Conservation (phyloP, 1,140 invertebrate species). For the Acarapis woodi region DNA sequence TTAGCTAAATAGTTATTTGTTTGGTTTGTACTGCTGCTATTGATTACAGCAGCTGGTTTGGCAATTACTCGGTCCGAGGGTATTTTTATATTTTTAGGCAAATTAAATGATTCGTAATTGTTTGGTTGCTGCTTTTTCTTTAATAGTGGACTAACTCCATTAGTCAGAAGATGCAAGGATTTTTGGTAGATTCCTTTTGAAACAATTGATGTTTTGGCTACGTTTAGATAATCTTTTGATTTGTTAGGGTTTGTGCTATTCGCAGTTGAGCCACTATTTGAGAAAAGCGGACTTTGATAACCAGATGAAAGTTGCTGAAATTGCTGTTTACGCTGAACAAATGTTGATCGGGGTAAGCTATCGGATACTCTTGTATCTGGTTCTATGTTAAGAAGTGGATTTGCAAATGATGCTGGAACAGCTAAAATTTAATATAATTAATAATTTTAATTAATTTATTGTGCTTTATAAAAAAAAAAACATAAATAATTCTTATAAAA, state of each 20-base stretch:
- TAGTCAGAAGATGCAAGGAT: conserved; percentile 8
- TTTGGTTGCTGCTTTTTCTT: conserved; percentile 6
- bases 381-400: conserved; percentile 13
- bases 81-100: too few relatives aligned
- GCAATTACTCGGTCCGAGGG: too few relatives aligned
- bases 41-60: not conserved
- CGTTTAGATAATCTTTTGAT: too few relatives aligned
- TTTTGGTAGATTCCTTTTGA: conserved; percentile 10
- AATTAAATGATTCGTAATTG: too few relatives aligned
- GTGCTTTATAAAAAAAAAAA: conserved; percentile 2
- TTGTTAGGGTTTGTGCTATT: too few relatives aligned
- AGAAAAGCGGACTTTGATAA: not conserved
- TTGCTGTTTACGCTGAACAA: not conserved
- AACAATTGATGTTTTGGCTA: not conserved
- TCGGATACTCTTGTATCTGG: conserved; percentile 10
- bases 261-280: too few relatives aligned
- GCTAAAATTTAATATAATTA: not conserved
- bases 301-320: not conserved
- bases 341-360: conserved; percentile 6
- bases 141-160: conserved; percentile 9
- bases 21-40: not conserved
- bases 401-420: conserved; percentile 11
- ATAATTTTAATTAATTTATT: not conserved
- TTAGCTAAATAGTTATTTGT: not conserved
- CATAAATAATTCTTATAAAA: too few relatives aligned